These are phyloP conservation scores for Dermochelys coriacea DNA, from an alignment of 2,797 vertebrate species.

Conservation along the genomic window DNA sequence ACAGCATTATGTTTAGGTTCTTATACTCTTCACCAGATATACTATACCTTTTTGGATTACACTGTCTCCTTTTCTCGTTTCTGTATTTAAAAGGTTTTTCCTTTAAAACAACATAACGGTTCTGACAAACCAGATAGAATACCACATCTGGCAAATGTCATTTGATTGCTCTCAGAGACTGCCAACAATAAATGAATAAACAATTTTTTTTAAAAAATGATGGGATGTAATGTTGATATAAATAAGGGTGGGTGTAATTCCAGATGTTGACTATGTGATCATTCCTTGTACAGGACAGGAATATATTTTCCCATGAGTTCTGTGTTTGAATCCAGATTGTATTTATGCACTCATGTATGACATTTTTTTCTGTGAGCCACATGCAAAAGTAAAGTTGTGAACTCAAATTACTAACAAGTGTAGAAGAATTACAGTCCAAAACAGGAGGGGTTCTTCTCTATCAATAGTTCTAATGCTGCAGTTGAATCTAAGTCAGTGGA, in stretches of 20 bases:
- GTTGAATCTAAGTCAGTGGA: neutral
- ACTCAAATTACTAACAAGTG: neutral
- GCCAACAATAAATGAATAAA: neutral
- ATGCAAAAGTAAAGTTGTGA: neutral
- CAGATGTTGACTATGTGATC: neutral
- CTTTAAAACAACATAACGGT: neutral
- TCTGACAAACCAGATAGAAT: neutral
- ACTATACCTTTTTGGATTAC: neutral
- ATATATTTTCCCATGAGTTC: conserved; percentile 23
- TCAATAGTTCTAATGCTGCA: neutral
- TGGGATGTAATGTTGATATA: fast-evolving
- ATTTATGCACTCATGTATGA: neutral
- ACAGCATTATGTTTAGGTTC: neutral
- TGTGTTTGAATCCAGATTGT: conserved; percentile 16
- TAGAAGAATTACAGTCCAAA: neutral
- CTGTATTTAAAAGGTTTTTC: neutral
- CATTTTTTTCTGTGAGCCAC: neutral
- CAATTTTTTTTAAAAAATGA: neutral
- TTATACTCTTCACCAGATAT: neutral
- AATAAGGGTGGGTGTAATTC: neutral
- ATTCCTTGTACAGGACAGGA: neutral
- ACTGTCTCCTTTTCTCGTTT: neutral
- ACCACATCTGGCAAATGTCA: neutral
- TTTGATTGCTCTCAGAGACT: neutral
- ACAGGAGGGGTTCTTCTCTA: neutral